These are phyloP conservation scores for Mormyrops attenuatus DNA, from an alignment of 2,797 vertebrate genomes.

Conservation along the genomic window DNA sequence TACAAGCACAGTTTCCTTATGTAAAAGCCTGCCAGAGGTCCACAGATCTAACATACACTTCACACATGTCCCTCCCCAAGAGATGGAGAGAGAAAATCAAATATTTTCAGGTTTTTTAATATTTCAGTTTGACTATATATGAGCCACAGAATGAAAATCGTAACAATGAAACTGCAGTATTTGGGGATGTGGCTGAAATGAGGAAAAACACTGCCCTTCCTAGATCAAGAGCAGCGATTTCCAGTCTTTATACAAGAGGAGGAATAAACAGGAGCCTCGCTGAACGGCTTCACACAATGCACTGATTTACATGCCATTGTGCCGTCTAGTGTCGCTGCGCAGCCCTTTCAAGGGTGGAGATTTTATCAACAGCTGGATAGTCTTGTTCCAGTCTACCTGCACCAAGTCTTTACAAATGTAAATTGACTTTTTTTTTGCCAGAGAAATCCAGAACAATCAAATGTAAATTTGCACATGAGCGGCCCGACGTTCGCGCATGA, in stretches of 20 bases:
- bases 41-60: not conserved
- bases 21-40: not conserved
- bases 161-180: not conserved
- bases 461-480: conserved; percentile 68
- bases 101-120: not conserved
- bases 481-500: conserved; percentile 58
- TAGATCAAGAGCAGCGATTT: not conserved
- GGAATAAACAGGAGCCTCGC: not conserved
- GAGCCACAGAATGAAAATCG: not conserved
- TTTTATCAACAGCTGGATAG: conserved; percentile 29
- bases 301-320: conserved; percentile 25
- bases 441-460: conserved; percentile 63
- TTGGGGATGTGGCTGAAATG: not conserved
- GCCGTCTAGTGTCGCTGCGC: conserved; percentile 18
- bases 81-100: not conserved
- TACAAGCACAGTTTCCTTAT: not conserved
- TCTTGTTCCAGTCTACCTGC: conserved; percentile 36
- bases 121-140: not conserved
- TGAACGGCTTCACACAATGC: conserved; percentile 16
- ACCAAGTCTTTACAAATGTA: conserved; percentile 66
- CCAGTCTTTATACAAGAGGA: not conserved
- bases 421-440: conserved; percentile 51
- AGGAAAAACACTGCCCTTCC: not conserved
- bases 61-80: not conserved
- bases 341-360: conserved; percentile 26